Evolutionary conservation across 2,113 vertebrate genomes (phyloP), one percentile per base, ranked within the genome.

Genomic region (Petromus typicus): DNA sequence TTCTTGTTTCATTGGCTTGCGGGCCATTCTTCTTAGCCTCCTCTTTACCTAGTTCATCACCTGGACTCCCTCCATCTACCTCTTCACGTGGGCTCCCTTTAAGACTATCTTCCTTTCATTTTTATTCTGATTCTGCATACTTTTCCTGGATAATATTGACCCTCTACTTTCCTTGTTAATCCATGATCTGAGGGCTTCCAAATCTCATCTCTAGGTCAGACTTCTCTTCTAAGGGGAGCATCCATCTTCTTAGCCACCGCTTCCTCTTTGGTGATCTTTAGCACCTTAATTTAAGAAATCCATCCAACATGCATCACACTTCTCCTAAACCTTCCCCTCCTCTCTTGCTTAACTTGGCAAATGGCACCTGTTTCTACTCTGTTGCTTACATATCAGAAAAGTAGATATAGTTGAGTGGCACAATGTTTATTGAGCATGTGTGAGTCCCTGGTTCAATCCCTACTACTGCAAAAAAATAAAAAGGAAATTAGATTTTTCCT

Each of bases 281-380:
- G 57, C 6, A 17, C 6, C 61, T 37, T 48, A 30, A 61, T 7
- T 18, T 63, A 23, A 32, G 30, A 7, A 14, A 11, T 5, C 22
- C 0, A 13, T 9, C 5, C 0, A 2, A 23, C 40, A 9, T 23
- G 16, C 67, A 8, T 10, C 17, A 3, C 34, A 9, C 3, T 34
- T 23, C 45, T 17, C 9, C 9, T 78, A 5, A 22, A 12, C 37
- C 61, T 54, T 45, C 63, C 63, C 37, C 43, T 64, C 51, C 30
- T 93, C 14, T 56, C 2, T 40, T 54, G 5, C 32, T 81, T 81
- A 20, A 37, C 63, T 66, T 67, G 40, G 18, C 20, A 59, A 69
- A 54, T 30, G 20, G 27, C 7, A n/a, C 4, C 18, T 3, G 2
- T 11, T 89, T 25, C 5, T 76, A 37, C 18, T 81, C 80, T 90